Percentiles rank a stretch among this genome's conserved stretches.
Evolutionary conservation across 1,140 invertebrate genomes (phyloP).

Genomic region (Drosophila pallidifrons): DNA sequence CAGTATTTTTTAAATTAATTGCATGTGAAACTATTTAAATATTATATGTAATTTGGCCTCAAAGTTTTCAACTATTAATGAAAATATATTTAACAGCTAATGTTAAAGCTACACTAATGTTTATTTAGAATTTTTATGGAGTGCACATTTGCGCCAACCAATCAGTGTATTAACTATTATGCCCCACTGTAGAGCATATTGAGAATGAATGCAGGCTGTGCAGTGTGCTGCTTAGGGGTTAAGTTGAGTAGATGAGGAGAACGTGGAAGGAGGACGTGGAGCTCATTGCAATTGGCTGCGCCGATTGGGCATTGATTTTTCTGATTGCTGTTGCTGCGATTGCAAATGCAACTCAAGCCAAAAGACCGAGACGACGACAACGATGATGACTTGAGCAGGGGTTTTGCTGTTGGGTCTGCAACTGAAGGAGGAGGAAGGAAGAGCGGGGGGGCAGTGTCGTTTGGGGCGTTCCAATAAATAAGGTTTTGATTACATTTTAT

Average conservation of each 20-base stretch:
- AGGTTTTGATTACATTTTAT: conserved; percentile 85
- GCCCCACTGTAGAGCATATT: conserved; percentile 6
- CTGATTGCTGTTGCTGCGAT: conserved; percentile 32
- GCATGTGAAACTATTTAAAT: too few relatives aligned
- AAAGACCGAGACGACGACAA: conserved; percentile 32
- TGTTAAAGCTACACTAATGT: too few relatives aligned
- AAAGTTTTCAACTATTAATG: too few relatives aligned
- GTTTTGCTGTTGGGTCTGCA: neutral
- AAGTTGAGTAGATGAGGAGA: neutral
- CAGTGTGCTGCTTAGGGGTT: conserved; percentile 35
- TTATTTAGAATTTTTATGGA: too few relatives aligned
- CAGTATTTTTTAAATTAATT: too few relatives aligned
- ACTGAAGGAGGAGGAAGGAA: neutral
- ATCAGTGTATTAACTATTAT: neutral
- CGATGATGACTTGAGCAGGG: conserved; percentile 65
- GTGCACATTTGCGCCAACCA: too few relatives aligned
- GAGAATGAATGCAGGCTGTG: conserved; percentile 34
- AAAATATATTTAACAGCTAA: too few relatives aligned
- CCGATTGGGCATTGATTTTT: conserved; percentile 74
- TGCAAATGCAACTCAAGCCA: conserved; percentile 79
- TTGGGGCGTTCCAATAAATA: conserved; percentile 66
- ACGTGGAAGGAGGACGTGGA: conserved; percentile 44
- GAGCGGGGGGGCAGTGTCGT: conserved; percentile 8
- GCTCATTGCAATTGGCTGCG: conserved; percentile 71
- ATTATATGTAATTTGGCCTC: too few relatives aligned